Percentiles rank a stretch among this genome's conserved stretches.
These are phyloP conservation scores for Smithornis capensis DNA, from an alignment of 2,113 vertebrate genomes.

Conservation along the genomic window DNA sequence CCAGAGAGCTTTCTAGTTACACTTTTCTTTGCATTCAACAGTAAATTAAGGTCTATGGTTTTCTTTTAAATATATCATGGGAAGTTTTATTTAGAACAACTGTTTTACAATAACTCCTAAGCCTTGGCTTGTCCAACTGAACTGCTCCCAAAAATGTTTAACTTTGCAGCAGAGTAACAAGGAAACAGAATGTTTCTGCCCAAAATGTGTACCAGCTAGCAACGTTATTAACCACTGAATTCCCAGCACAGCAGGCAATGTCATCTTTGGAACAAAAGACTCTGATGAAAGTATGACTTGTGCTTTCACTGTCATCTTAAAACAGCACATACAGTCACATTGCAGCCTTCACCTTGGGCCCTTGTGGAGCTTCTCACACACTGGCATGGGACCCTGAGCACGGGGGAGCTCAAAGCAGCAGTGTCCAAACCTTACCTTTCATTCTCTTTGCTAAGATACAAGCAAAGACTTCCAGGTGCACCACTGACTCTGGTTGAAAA, in stretches of 20 bases:
- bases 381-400: background rate
- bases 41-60: slow-evolving; percentile 27
- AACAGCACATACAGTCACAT: rapidly evolving
- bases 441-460: background rate
- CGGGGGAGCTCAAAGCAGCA: background rate
- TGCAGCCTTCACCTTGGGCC: background rate
- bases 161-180: background rate
- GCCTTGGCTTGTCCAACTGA: background rate
- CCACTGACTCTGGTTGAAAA: background rate
- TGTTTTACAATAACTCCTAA: slow-evolving; percentile 1
- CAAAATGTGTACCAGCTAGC: background rate
- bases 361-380: background rate
- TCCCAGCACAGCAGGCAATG: background rate
- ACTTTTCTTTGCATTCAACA: background rate
- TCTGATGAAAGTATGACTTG: background rate
- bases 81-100: slow-evolving; percentile 25
- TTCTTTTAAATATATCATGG: background rate
- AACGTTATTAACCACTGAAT: background rate
- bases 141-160: background rate
- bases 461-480: background rate
- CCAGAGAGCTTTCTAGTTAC: background rate
- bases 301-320: background rate
- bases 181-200: background rate
- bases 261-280: background rate
- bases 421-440: background rate